Conservation (phyloP, 2,888 invertebrate species). For the Empis livida region DNA sequence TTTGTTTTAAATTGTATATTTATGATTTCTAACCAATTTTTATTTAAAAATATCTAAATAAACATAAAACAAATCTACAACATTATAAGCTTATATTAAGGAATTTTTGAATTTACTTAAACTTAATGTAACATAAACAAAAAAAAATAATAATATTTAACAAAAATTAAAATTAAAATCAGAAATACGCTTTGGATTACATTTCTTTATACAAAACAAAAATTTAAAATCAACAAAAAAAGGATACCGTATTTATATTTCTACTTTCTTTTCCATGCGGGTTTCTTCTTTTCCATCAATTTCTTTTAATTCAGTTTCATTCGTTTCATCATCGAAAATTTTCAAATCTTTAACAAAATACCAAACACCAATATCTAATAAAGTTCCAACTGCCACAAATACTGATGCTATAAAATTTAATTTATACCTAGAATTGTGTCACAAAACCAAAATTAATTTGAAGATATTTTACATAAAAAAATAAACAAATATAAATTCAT, state of each 20-base stretch:
- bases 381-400: slow-evolving; percentile 48
- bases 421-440: slow-evolving; percentile 38
- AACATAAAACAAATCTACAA: too few species aligned
- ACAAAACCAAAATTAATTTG: not conserved
- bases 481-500: not conserved
- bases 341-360: slow-evolving; percentile 54
- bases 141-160: too few species aligned
- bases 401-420: slow-evolving; percentile 52
- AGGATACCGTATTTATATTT: slow-evolving; percentile 19
- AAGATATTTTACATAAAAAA: not conserved
- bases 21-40: too few species aligned
- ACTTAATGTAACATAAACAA: too few species aligned
- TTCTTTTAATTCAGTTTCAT: slow-evolving; percentile 28
- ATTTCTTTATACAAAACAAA: too few species aligned
- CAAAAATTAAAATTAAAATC: too few species aligned
- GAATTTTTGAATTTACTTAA: too few species aligned
- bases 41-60: too few species aligned
- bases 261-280: slow-evolving; percentile 28
- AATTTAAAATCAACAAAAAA: too few species aligned
- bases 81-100: too few species aligned
- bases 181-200: too few species aligned
- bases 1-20: too few species aligned
- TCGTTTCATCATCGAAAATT: slow-evolving; percentile 51
- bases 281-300: slow-evolving; percentile 29
- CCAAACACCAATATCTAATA: slow-evolving; percentile 55